Evolutionary conservation across 2,888 invertebrate genomes (phyloP), one percentile per base, ranked within the genome.

Genomic region (Frankliniella intonsa): DNA sequence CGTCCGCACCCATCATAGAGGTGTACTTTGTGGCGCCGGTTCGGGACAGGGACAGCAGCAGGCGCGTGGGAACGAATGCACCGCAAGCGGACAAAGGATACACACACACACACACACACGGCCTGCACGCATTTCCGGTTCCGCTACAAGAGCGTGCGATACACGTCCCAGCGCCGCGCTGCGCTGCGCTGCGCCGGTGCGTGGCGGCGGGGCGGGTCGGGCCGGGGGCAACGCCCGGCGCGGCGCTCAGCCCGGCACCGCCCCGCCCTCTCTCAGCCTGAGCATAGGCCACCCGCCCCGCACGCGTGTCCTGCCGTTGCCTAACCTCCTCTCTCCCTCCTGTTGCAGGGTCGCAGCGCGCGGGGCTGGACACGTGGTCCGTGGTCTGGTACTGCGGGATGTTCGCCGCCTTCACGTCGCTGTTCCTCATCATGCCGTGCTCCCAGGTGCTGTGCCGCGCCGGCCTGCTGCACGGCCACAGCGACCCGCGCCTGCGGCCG

Each of bases 371-470:
- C 84, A 89, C 90, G 0, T 90, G 90, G 90, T 90, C 90, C 50
- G 89, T 91, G 82, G 88, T 90, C 10, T 90, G 90, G 90, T 91
- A 91, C 87, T 88, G 91, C 81, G 90, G 90, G 3, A 90, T 90
- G 2, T 90, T 91, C 84, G 90, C 90, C 8, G 90, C 90, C 1
- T 86, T 91, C 27, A 90, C 91, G 3, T 88, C 89, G 9, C 90
- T 90, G 86, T 91, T 91, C 86, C 87, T 91, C 65, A 88, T 91
- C 12, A 89, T 91, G 38, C 90, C 90, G 81, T 91, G 90, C 84
- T 90, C 90, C 9, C 90, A 90, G 83, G 90, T 90, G 89, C 90
- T 90, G 85, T 91, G 91, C 84, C 87, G 89, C 80, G 86, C 89
- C 25, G 87, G 87, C 7, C 87, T 87, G 5, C 85, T 85, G 19